Percentiles rank a stretch among this genome's conserved stretches.
Conservation (phyloP, 2,797 vertebrate genomes). For the Mormyrus proboscirostris region DNA sequence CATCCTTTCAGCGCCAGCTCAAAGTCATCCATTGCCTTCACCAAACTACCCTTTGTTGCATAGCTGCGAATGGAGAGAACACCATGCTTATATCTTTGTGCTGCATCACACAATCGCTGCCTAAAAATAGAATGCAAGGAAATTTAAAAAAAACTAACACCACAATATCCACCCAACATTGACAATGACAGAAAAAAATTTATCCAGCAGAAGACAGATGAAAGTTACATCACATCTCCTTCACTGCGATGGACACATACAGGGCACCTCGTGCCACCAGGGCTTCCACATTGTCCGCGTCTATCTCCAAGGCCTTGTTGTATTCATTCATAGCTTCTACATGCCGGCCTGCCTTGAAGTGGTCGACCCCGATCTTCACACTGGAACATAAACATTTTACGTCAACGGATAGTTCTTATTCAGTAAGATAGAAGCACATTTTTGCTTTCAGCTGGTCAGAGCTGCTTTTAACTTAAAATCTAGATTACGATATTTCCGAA, state of each 20-base stretch:
- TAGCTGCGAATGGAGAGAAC: conserved; percentile 63
- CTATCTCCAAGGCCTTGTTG: conserved; percentile 94
- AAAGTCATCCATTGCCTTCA: conserved; percentile 92
- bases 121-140: background rate
- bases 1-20: conserved; percentile 83
- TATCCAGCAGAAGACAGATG: background rate
- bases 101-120: background rate
- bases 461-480: background rate
- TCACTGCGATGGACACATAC: conserved; percentile 61
- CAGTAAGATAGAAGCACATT: background rate
- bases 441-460: background rate
- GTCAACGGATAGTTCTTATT: background rate
- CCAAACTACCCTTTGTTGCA: conserved; percentile 88
- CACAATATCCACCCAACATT: background rate
- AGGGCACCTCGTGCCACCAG: conserved; percentile 91
- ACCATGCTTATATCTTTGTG: background rate
- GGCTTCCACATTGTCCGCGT: conserved; percentile 87
- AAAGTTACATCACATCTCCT: background rate
- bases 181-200: background rate
- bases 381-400: conserved; percentile 48
- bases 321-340: conserved; percentile 98
- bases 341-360: conserved; percentile 85
- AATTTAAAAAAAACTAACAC: background rate
- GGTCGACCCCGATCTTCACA: conserved; percentile 88
- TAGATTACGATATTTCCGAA: background rate